phyloP scores from a whole-genome alignment of 2,797 vertebrate genomes.

The Ctenosaura bakeri region DNA sequence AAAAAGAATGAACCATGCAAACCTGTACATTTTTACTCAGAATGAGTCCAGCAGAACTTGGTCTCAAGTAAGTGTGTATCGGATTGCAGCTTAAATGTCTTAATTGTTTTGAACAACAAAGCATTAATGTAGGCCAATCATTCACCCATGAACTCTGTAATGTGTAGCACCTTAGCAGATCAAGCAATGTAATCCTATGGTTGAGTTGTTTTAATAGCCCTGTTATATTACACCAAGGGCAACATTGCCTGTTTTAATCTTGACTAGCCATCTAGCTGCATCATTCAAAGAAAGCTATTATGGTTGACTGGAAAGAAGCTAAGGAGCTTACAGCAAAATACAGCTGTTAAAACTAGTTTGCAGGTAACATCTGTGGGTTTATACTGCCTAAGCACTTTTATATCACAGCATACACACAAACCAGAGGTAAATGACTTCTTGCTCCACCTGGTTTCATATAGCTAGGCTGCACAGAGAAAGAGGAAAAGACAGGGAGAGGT shows the following conservation, averaged over 20 bases:
- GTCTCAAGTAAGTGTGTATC: not conserved
- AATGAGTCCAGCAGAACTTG: no score
- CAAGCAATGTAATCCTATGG: constrained; percentile 42
- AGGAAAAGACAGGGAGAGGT: no score
- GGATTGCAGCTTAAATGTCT: constrained; percentile 7
- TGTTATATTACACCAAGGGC: constrained; percentile 37
- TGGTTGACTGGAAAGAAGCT: constrained; percentile 21
- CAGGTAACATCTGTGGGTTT: not conserved
- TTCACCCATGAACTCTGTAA: constrained; percentile 58
- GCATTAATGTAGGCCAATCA: constrained; percentile 37
- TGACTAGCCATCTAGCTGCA: constrained; percentile 44
- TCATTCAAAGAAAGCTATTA: constrained; percentile 43
- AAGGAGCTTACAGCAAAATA: constrained; percentile 35
- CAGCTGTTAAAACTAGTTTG: constrained; percentile 11
- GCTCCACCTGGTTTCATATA: not conserved
- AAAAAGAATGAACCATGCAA: not conserved
- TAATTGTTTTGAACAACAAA: constrained; percentile 50
- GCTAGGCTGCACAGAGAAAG: no score
- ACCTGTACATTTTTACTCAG: not conserved
- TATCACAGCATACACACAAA: not conserved
- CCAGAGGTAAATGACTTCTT: not conserved
- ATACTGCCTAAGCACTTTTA: not conserved
- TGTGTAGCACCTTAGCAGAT: constrained; percentile 43
- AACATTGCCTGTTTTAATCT: constrained; percentile 34
- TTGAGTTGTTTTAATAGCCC: constrained; percentile 50